Evolutionary conservation across 2,797 vertebrate genomes (phyloP).

Genomic region (Falco berigora): DNA sequence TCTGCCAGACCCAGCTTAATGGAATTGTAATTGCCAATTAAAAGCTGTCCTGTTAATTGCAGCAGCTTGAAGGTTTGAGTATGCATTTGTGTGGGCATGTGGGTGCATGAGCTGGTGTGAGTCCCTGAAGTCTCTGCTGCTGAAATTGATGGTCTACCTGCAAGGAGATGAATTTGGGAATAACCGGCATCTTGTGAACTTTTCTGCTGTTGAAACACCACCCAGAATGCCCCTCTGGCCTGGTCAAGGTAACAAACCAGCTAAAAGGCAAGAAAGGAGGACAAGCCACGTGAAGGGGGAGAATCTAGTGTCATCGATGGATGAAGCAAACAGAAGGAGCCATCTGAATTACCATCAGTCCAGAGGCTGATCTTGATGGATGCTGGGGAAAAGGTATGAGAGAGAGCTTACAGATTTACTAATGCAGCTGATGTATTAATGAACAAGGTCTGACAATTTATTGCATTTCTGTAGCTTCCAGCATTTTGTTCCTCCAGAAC

Average conservation of each 20-base stretch:
- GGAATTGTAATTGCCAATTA: conserved; percentile 71
- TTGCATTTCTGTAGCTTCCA: not conserved
- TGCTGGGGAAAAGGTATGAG: not conserved
- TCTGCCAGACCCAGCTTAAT: conserved; percentile 60
- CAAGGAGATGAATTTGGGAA: not conserved
- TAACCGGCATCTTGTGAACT: not conserved
- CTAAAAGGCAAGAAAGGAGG: not conserved
- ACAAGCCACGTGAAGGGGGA: accelerated
- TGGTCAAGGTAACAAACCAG: not conserved
- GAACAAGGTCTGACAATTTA: not conserved
- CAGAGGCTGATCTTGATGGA: not conserved
- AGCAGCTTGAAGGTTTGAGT: conserved; percentile 30
- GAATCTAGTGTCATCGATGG: not conserved
- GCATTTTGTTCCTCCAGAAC: not conserved
- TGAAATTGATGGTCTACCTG: not conserved
- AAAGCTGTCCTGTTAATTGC: conserved; percentile 67
- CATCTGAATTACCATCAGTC: not conserved
- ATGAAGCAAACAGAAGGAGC: not conserved
- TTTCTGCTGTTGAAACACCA: not conserved
- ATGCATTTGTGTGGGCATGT: not conserved
- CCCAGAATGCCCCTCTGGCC: not conserved
- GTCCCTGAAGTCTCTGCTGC: not conserved
- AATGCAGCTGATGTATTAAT: not conserved
- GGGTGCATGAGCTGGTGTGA: not conserved
- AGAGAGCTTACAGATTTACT: not conserved